Conservation (phyloP, 2,888 invertebrate species). For the Orthonychiurus folsomi region DNA sequence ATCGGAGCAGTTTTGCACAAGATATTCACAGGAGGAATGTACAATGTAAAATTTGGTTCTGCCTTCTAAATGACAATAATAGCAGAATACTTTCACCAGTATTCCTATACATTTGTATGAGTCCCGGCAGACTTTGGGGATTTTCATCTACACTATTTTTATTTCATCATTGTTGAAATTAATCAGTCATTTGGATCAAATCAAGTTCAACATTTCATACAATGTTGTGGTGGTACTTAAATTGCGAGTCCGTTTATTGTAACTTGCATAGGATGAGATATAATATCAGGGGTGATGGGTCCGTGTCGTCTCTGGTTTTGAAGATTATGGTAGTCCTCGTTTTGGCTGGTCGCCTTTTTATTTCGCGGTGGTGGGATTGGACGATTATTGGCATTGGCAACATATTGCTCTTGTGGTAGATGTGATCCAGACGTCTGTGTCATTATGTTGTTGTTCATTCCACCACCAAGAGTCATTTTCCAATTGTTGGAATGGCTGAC, state of each 20-base stretch:
- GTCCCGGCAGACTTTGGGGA: no score
- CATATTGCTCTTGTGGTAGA: background rate
- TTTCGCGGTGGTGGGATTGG: constrained; percentile 38
- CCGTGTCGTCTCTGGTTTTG: constrained; percentile 27
- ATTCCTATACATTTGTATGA: no score
- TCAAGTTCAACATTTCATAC: background rate
- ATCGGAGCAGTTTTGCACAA: no score
- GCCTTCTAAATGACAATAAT: no score
- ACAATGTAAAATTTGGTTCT: no score
- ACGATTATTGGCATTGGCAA: constrained; percentile 12
- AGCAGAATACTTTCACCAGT: no score
- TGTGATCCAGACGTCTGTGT: background rate
- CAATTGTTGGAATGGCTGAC: constrained; percentile 26
- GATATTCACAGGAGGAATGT: no score
- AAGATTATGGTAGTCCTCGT: constrained; percentile 17
- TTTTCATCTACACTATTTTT: no score
- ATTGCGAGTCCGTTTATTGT: constrained; percentile 42
- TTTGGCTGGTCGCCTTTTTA: constrained; percentile 24
- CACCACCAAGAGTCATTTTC: constrained; percentile 11
- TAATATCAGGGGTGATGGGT: constrained; percentile 38
- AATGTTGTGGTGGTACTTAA: no score
- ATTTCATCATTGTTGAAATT: no score
- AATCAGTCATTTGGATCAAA: background rate
- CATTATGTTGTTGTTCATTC: background rate
- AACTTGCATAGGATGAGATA: constrained; percentile 41